Base-by-base conservation (phyloP, 1,140 invertebrate species). In the Thaumetopoea pityocampa region DNA sequence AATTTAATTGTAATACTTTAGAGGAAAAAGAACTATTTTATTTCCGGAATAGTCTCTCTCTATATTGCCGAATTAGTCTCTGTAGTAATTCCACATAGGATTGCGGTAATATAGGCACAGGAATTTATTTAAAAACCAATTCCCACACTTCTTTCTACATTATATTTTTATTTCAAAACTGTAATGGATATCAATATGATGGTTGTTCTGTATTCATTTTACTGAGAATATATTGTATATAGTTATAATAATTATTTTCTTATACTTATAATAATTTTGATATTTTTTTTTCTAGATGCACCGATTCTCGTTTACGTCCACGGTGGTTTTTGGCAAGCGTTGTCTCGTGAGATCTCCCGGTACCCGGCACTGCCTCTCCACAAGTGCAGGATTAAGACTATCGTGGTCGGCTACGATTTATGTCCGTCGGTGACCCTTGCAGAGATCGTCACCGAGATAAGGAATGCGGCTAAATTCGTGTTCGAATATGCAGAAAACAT, bases 271-370 rank as follows among this genome's bases (percentile, higher is more conserved):
- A n/a, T n/a, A n/a, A n/a, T n/a, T n/a, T n/a, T n/a, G n/a, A n/a
- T n/a, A n/a, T 23, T 23, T 19, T 9, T 27, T 16, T 40, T 84
- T 71, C 5, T 60, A 92, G 91, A 90, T 65, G 86, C 90, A 5
- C 90, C 92, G 0, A 90, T 95, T 24, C 88, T 94, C 28, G 86
- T 94, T 1, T 95, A 89, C 58, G 86, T 96, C 9, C 94, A 95
- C 67, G 94, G 94, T 2, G 94, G 94, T 9, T 95, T 92, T 57
- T 96, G 94, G 94, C 91, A 93, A 66, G 85, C 88, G 50, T 61
- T 92, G 4, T 90, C 88, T 14, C 89, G 90, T 52, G 89, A 91
- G 18, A 53, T 89, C 3, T 88, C 90, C 0, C 85, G 88, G 12
- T 93, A 91, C 42, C 82, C 88, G 8, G 92, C 90, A 0, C 61